Base-by-base conservation (phyloP, 2,888 invertebrate species). In the Mermis nigrescens region DNA sequence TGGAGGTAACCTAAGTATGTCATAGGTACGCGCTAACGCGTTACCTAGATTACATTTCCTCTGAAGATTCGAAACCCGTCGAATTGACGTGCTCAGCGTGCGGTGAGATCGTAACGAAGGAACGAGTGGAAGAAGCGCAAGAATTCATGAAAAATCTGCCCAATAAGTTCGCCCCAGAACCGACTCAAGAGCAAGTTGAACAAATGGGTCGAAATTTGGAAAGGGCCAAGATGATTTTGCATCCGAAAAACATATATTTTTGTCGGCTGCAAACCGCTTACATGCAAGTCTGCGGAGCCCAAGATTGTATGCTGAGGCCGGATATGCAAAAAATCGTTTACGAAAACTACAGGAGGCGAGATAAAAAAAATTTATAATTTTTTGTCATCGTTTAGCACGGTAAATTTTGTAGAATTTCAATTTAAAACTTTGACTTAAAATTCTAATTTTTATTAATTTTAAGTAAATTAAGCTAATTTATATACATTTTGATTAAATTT, bases 311-410 rank as follows among this genome's bases (percentile, higher is more conserved):
- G 19, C 29, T 24, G 1, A 46, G 32, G 4, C 60, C 62, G 2
- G 57, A 62, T 1, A 65, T 68, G 65, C 68, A 69, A 48, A 66
- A 66, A 22, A 62, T 65, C 60, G 65, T 70, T 61, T 68, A 68
- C 60, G 64, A 66, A 46, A 70, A 68, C 58, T 69, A 68, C 60
- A 65, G 65, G 55, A 62, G 64, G 65, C 63, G 28, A 58, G 60
- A 28, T 15, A 15, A 12, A 15, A 48, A 48, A 24, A 4, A 12
- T 24, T 7, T 48, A 15, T 24, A 7, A 24, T 48, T 15, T 12
- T 12, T 48, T 24, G n/a, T 22, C n/a, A 12, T 15, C 12, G 24
- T 24, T 48, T n/a, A n/a, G n/a, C n/a, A n/a, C n/a, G n/a, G n/a
- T n/a, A n/a, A n/a, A n/a, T n/a, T n/a, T n/a, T n/a, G n/a, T n/a